Base-by-base conservation (phyloP, 2,888 invertebrate species). In the Caenorhabditis doughertyi region DNA sequence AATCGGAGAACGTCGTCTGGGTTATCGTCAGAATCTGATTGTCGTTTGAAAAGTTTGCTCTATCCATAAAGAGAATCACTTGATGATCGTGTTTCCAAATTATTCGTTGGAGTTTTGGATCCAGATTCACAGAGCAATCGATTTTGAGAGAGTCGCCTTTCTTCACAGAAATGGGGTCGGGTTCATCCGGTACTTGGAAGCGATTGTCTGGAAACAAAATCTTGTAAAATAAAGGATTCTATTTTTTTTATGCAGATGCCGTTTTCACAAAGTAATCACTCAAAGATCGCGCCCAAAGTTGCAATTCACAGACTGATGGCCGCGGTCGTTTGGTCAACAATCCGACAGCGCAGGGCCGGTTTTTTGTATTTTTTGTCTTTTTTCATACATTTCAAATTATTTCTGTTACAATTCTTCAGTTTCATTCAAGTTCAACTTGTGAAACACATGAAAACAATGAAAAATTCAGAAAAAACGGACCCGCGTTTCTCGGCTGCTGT, bases 71-170 rank as follows among this genome's bases (percentile, higher is more conserved):
- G 8, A 68, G 56, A 3, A 81, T 77, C 35, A 71, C 77, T 47
- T 76, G 65, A 9, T 72, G 60, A 3, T 77, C 53, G 1, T 51
- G 39, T 11, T 65, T 74, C 74, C 74, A 83, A 8, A 81, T 68
- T 23, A 85, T 85, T 60, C 79, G 13, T 27, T 85, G 85, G 4
- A 35, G 29, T 0, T 64, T 71, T n/a, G 60, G 35, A n/a, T 55
- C 51, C 27, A 84, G 23, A 44, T 87, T 79, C 0, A 72, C 83
- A 27, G 71, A 53, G 74, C 87, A 87, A 42, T 87, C 85, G n/a
- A 85, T 44, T n/a, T 79, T 51, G 16, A 84, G 5, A 0, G 77
- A 32, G 0, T 77, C 76, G 21, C 84, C 81, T 39, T 76, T 76
- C 25, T 60, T 53, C 2, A 79, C 65, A 4, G 49, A 29, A 23